phyloP scores from a whole-genome alignment of 92 coral and sea anemone species.

The Desmophyllum pertusum region DNA sequence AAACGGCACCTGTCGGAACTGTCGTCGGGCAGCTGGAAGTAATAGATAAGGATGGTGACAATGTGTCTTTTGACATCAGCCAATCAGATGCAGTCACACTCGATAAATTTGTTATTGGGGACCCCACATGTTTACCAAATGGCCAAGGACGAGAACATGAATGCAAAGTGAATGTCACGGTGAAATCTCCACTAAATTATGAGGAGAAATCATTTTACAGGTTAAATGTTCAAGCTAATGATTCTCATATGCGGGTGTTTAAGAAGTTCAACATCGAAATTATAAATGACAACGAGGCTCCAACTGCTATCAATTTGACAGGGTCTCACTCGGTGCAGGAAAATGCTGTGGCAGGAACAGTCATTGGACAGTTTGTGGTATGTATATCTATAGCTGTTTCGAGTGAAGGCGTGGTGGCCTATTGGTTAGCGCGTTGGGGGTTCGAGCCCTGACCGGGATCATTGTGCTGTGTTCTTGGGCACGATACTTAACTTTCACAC shows the following conservation, averaged over 20 bases:
- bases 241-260: constrained; percentile 59
- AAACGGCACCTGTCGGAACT: constrained; percentile 64
- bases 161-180: constrained; percentile 68
- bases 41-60: constrained; percentile 83
- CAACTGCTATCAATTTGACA: constrained; percentile 68
- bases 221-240: constrained; percentile 71
- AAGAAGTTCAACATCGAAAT: constrained; percentile 64
- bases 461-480: too few relatives aligned
- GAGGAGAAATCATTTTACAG: constrained; percentile 59
- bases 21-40: constrained; percentile 72
- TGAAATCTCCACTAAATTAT: constrained; percentile 76
- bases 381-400: too few relatives aligned
- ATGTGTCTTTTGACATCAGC: constrained; percentile 67
- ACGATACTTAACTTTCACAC: too few relatives aligned
- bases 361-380: constrained; percentile 83
- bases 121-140: constrained; percentile 16
- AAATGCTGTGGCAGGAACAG: constrained; percentile 68
- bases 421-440: too few relatives aligned
- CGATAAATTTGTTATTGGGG: constrained; percentile 57
- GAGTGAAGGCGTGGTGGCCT: too few relatives aligned
- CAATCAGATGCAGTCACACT: constrained; percentile 67
- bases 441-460: too few relatives aligned
- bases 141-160: constrained; percentile 54
- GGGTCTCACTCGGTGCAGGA: constrained; percentile 66
- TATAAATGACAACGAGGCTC: constrained; percentile 78